These are phyloP conservation scores for Falcaria lacertinaria DNA, from an alignment of 2,888 invertebrate species.

Conservation along the genomic window DNA sequence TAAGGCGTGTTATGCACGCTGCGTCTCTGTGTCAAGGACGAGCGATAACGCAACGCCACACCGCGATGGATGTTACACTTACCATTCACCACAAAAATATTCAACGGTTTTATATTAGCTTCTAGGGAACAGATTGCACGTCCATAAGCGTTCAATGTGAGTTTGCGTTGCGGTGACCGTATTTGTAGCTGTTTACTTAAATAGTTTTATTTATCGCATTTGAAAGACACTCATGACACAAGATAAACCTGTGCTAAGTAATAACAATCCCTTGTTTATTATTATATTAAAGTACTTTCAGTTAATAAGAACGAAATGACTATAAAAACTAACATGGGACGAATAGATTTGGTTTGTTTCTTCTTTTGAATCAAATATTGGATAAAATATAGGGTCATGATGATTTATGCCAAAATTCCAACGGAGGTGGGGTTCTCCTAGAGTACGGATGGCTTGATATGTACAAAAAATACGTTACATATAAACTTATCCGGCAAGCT, in stretches of 20 bases:
- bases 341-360: too few species aligned
- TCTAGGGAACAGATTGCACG: neutral
- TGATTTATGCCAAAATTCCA: too few species aligned
- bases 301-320: neutral
- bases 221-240: neutral
- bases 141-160: neutral
- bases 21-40: conserved; percentile 78
- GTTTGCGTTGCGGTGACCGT: neutral
- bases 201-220: neutral
- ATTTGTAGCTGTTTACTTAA: neutral
- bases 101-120: too few species aligned
- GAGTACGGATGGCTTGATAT: too few species aligned
- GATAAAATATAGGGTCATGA: too few species aligned
- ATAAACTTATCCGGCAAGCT: conserved; percentile 28
- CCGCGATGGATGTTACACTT: conserved; percentile 42
- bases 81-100: conserved; percentile 23
- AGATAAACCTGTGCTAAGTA: neutral
- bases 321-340: neutral
- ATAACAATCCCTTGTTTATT: neutral
- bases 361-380: too few species aligned
- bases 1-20: conserved; percentile 69
- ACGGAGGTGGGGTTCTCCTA: too few species aligned
- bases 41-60: conserved; percentile 65
- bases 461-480: too few species aligned
- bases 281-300: neutral